These are phyloP conservation scores for Plecotus auritus DNA, from an alignment of 2,113 vertebrate species.

Conservation along the genomic window DNA sequence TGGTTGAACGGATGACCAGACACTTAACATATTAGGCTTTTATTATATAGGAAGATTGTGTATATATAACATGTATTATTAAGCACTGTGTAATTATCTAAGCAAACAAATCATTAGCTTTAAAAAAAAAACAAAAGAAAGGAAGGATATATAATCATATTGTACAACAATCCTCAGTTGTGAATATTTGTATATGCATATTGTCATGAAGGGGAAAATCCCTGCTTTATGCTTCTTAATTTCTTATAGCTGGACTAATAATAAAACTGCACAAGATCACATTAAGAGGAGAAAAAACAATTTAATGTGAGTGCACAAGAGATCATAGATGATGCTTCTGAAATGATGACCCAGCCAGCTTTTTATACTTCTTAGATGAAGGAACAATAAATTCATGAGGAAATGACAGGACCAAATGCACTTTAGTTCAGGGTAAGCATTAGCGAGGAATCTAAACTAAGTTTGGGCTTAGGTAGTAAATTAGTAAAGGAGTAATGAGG, in stretches of 20 bases:
- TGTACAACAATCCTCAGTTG: not conserved
- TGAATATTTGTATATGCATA: not conserved
- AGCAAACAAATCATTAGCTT: not conserved
- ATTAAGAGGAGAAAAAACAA: not conserved
- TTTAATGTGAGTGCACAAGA: not conserved
- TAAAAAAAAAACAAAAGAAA: not conserved
- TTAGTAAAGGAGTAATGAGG: not conserved
- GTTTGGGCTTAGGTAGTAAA: not conserved
- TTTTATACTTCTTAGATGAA: not conserved
- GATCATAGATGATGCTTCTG: not conserved
- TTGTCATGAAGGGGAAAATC: not conserved
- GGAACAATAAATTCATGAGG: not conserved
- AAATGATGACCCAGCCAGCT: not conserved
- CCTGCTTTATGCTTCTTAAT: not conserved
- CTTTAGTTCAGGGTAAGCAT: not conserved
- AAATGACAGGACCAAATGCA: not conserved
- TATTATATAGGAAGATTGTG: not conserved
- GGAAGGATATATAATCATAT: not conserved
- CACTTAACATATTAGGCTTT: too few species aligned
- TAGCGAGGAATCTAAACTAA: not conserved
- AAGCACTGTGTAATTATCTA: not conserved
- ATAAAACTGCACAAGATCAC: not conserved
- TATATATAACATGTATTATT: not conserved
- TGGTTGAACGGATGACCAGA: too few species aligned
- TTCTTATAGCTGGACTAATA: not conserved